Evolutionary conservation across 2,888 invertebrate species (phyloP).

Genomic region (Biston stratarius): DNA sequence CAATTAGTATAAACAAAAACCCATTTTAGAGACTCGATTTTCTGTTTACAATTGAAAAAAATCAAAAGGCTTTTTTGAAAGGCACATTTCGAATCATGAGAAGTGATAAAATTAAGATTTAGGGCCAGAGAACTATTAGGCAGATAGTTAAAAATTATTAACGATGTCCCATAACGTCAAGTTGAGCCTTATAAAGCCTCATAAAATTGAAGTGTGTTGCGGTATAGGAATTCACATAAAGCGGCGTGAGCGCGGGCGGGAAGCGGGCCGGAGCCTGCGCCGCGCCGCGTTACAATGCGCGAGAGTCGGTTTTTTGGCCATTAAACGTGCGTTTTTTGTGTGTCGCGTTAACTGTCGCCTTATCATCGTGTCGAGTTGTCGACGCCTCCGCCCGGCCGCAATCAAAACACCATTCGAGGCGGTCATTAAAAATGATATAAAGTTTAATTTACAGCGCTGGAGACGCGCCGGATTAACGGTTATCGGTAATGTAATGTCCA

Average conservation of each 20-base stretch:
- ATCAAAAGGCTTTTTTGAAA: slow-evolving; percentile 34
- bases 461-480: slow-evolving; percentile 77
- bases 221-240: slow-evolving; percentile 79
- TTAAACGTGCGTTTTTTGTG: slow-evolving; percentile 81
- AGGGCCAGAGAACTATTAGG: slow-evolving; percentile 64
- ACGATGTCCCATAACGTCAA: slow-evolving; percentile 69
- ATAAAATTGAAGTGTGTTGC: slow-evolving; percentile 78
- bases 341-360: slow-evolving; percentile 77
- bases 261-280: slow-evolving; percentile 15
- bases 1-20: slow-evolving; percentile 62
- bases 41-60: slow-evolving; percentile 37
- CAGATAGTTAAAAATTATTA: slow-evolving; percentile 72
- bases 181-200: slow-evolving; percentile 71
- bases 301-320: slow-evolving; percentile 73
- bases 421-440: slow-evolving; percentile 86
- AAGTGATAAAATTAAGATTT: slow-evolving; percentile 52
- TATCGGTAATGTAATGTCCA: slow-evolving; percentile 78
- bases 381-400: slow-evolving; percentile 85
- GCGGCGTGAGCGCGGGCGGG: slow-evolving; percentile 51
- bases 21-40: slow-evolving; percentile 34
- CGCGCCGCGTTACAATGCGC: slow-evolving; percentile 53
- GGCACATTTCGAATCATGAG: slow-evolving; percentile 40
- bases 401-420: slow-evolving; percentile 84
- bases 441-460: slow-evolving; percentile 82
- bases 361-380: slow-evolving; percentile 85